Conservation (phyloP, 2,113 vertebrate species). For the Ciconia stormi region DNA sequence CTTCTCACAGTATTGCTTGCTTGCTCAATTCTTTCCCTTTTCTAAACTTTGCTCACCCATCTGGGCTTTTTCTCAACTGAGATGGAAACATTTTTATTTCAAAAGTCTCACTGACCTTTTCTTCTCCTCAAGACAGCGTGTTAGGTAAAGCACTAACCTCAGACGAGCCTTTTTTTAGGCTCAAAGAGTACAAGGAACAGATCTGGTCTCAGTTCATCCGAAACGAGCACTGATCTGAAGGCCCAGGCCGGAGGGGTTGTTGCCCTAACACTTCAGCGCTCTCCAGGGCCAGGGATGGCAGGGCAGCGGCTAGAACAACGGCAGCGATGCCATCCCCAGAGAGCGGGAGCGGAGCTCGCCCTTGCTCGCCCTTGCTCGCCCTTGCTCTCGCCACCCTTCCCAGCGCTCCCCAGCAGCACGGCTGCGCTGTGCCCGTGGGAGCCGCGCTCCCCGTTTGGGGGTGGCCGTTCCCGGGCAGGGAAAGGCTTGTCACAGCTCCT, state of each 20-base stretch:
- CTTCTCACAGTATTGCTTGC: conserved; percentile 76
- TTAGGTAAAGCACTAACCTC: background rate
- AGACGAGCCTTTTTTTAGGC: background rate
- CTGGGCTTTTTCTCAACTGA: conserved; percentile 7
- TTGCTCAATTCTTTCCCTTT: conserved; percentile 66
- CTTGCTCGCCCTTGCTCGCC: too few species aligned
- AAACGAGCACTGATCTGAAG: accelerated
- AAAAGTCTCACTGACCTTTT: conserved; percentile 38
- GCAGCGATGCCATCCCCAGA: accelerated
- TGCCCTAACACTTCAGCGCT: background rate
- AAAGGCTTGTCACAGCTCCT: background rate
- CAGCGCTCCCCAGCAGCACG: background rate
- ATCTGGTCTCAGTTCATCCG: background rate
- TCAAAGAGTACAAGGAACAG: background rate
- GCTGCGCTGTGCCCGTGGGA: background rate
- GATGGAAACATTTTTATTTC: conserved; percentile 44
- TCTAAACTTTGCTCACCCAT: conserved; percentile 40
- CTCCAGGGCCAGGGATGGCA: background rate
- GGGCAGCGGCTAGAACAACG: background rate
- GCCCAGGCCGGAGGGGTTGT: background rate
- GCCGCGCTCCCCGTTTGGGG: background rate
- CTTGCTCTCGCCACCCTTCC: too few species aligned
- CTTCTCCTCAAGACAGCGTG: background rate
- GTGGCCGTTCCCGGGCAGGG: background rate
- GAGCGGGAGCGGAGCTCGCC: background rate